Evolutionary conservation across 1,140 invertebrate genomes (phyloP).

Genomic region (Atopsyche davidsoni): DNA sequence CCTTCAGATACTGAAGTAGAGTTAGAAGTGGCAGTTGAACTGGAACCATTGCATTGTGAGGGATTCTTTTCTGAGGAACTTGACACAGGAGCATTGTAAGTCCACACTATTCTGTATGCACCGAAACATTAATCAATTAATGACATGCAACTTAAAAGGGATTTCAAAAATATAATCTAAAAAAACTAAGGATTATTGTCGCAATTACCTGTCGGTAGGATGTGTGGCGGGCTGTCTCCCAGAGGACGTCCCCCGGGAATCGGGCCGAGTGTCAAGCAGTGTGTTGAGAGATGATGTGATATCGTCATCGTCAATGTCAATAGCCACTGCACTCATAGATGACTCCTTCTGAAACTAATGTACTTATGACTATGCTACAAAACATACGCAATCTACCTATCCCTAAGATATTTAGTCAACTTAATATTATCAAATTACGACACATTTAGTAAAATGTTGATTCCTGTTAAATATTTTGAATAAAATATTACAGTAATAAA

Average conservation of each 20-base stretch:
- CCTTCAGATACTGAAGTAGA: slow-evolving; percentile 50
- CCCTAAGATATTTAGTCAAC: no score
- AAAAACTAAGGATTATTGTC: no score
- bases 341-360: slow-evolving; percentile 60
- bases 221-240: slow-evolving; percentile 21
- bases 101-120: slow-evolving; percentile 73
- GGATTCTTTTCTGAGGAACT: slow-evolving; percentile 54
- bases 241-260: slow-evolving; percentile 45
- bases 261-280: slow-evolving; percentile 73
- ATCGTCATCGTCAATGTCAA: slow-evolving; percentile 90
- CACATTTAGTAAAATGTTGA: no score
- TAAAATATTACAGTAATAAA: no score
- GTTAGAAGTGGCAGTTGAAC: slow-evolving; percentile 58
- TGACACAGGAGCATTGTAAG: slow-evolving; percentile 80
- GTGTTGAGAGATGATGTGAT: slow-evolving; percentile 88
- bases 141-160: slow-evolving; percentile 33
- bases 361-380: no score
- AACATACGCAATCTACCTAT: no score
- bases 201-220: slow-evolving; percentile 26
- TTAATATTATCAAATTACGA: no score
- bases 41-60: slow-evolving; percentile 54
- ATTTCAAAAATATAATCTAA: no score
- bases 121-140: slow-evolving; percentile 28
- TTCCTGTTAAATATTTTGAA: no score
- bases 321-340: slow-evolving; percentile 73